These are phyloP conservation scores for Ornithoptera alexandrae DNA, from an alignment of 2,888 invertebrate genomes.

Conservation along the genomic window DNA sequence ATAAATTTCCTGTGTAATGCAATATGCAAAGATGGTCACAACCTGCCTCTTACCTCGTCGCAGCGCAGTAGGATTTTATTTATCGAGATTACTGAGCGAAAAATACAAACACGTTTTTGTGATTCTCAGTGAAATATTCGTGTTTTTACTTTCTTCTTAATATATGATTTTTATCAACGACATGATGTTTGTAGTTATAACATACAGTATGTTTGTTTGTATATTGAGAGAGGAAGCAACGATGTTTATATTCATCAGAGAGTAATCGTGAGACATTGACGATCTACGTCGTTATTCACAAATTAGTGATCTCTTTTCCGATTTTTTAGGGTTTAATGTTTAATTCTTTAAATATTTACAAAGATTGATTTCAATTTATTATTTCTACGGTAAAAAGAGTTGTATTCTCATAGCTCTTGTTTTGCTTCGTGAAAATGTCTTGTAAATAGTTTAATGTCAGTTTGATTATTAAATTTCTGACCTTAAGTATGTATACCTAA, in stretches of 20 bases:
- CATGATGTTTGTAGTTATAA: background rate
- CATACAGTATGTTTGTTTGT: background rate
- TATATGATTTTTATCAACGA: background rate
- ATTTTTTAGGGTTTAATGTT: too few relatives aligned
- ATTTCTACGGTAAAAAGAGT: too few relatives aligned
- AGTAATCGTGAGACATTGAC: background rate
- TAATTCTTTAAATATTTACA: too few relatives aligned
- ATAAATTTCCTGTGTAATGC: slow-evolving; percentile 20
- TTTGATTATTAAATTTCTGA: too few relatives aligned
- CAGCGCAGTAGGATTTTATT: slow-evolving; percentile 5
- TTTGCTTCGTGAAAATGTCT: too few relatives aligned
- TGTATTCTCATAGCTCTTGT: too few relatives aligned
- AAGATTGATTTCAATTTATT: too few relatives aligned
- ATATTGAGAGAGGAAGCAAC: background rate
- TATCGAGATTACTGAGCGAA: slow-evolving; percentile 11
- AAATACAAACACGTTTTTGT: slow-evolving; percentile 6
- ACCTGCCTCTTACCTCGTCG: background rate
- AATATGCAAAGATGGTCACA: slow-evolving; percentile 12
- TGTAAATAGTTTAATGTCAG: too few relatives aligned
- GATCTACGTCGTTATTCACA: background rate
- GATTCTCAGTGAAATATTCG: background rate
- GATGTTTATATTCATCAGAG: background rate
- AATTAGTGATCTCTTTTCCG: background rate
- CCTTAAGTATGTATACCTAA: too few relatives aligned
- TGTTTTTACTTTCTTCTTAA: slow-evolving; percentile 15